Base-by-base conservation (phyloP, 2,113 vertebrate genomes). In the Pan paniscus region DNA sequence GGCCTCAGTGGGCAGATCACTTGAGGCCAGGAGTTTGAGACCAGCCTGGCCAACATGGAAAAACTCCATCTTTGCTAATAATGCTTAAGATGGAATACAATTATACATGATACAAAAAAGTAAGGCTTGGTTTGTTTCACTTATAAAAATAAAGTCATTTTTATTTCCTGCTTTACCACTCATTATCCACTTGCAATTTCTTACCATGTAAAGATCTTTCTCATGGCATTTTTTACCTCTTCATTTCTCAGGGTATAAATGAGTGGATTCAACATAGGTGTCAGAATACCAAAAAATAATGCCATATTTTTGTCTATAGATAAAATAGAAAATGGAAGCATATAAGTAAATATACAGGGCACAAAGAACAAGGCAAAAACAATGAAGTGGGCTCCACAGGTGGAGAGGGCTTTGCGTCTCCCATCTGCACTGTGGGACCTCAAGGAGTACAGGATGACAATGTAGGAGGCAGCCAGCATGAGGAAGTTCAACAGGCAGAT, bases 251-350 rank as follows among this genome's bases (percentile, higher is more conserved):
- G 46, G 22, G 95, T 97, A 5, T 98, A 98, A 85, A 97, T 97
- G 16, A 97, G 46, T 14, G 98, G 97, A 50, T 97, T 97, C 83
- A 98, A 23, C 85, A 97, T 87, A 6, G 97, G 98, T n/a, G 97
- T 98, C 48, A 97, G 61, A 94, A 98, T 67, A 23, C 97, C 96
- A 13, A 97, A 98, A 91, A 98, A 98, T 17, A 98, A 70, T 27
- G 97, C 93, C 64, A 97, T 75, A 68, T 8, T 93, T 84, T 98
- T 98, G 59, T 95, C 94, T 48, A 94, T 75, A 16, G 94, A 52
- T 35, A 70, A 94, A 40, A 84, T 89, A 72, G 61, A 90, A 0
- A 52, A 84, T 14, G 80, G 89, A 0, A 55, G 8, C 72, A 96
- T 43, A 0, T 97, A 97, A n/a, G 43, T 97, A 61, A 97, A 97